These are phyloP conservation scores for Peromyscus maniculatus DNA, from an alignment of 2,113 vertebrate genomes.

Conservation along the genomic window DNA sequence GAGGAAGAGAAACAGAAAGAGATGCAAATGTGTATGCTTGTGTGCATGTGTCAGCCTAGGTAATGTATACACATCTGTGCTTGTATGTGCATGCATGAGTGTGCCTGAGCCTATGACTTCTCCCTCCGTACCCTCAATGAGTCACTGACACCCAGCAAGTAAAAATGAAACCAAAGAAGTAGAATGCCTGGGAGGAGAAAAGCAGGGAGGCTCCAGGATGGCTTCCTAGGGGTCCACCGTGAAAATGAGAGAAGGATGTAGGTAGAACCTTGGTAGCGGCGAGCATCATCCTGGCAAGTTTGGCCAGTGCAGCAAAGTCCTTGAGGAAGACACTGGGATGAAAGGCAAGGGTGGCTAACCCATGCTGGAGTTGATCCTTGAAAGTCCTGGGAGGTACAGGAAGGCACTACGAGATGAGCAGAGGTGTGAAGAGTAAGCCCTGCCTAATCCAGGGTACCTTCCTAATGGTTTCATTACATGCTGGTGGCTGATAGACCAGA, in stretches of 20 bases:
- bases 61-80: not conserved
- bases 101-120: not conserved
- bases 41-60: not conserved
- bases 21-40: not conserved
- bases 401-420: fast-evolving
- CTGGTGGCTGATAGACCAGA: too few relatives aligned
- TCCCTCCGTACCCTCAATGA: not conserved
- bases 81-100: not conserved
- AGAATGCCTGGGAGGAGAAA: too few relatives aligned
- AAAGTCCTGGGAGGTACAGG: not conserved
- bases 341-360: not conserved
- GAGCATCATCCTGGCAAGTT: not conserved
- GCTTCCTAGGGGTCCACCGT: not conserved
- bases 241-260: too few relatives aligned
- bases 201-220: not conserved
- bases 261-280: fast-evolving
- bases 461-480: not conserved
- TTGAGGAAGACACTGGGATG: not conserved
- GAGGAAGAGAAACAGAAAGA: not conserved
- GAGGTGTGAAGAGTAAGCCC: not conserved
- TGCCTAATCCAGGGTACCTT: not conserved
- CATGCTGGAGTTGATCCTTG: not conserved
- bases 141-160: not conserved
- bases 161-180: not conserved
- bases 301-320: not conserved